Evolutionary conservation across 2,888 invertebrate species (phyloP).

Genomic region (Endotricha flammealis): DNA sequence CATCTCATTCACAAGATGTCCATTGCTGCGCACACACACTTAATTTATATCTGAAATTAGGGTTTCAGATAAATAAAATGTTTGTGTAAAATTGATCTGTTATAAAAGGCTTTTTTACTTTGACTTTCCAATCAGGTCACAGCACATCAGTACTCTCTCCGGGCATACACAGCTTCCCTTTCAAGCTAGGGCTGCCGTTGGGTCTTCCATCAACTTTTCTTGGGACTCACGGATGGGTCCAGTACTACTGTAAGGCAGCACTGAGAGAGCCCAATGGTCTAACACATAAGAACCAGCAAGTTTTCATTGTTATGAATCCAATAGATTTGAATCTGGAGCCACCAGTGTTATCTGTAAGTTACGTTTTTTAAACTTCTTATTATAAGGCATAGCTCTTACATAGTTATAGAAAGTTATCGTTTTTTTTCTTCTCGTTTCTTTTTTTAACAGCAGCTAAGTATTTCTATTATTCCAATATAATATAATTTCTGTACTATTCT

Average conservation of each 20-base stretch:
- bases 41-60: no score
- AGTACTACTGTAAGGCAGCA: slow-evolving; percentile 95
- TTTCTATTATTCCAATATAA: no score
- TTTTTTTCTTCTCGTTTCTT: no score
- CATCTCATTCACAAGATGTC: no score
- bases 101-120: no score
- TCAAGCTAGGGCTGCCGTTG: slow-evolving; percentile 92
- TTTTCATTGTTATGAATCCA: slow-evolving; percentile 98
- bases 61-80: no score
- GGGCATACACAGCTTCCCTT: slow-evolving; percentile 96
- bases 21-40: no score
- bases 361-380: neutral
- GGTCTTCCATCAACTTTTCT: slow-evolving; percentile 95
- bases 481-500: no score
- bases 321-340: slow-evolving; percentile 95
- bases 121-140: slow-evolving; percentile 82
- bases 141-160: slow-evolving; percentile 91
- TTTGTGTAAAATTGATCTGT: no score
- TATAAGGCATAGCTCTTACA: no score
- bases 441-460: no score
- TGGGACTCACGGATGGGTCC: slow-evolving; percentile 96
- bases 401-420: no score
- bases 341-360: slow-evolving; percentile 89
- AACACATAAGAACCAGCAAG: slow-evolving; percentile 96
- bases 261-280: slow-evolving; percentile 91